These are phyloP conservation scores for Apeltes quadracus DNA, from an alignment of 2,113 vertebrate species.

Conservation along the genomic window DNA sequence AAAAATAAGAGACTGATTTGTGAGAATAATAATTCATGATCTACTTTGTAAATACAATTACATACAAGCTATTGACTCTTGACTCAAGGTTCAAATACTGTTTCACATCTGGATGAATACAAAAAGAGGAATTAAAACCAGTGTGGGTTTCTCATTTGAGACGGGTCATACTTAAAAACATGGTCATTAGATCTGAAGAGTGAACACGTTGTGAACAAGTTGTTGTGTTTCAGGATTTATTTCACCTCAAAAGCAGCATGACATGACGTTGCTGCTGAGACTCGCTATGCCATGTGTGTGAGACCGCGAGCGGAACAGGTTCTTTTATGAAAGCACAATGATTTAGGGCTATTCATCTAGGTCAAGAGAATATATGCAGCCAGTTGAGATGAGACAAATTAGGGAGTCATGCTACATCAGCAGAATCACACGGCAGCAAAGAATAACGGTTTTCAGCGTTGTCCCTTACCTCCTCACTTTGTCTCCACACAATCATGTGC, in stretches of 20 bases:
- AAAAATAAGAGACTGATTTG: not conserved
- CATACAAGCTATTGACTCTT: too few relatives aligned
- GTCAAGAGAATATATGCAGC: constrained; percentile 63
- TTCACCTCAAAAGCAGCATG: constrained; percentile 35
- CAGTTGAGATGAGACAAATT: constrained; percentile 55
- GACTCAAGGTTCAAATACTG: not conserved
- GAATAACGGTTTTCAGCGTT: constrained; percentile 46
- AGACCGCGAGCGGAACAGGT: constrained; percentile 37
- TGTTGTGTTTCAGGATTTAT: constrained; percentile 14
- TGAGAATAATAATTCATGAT: not conserved
- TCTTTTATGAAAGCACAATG: constrained; percentile 49
- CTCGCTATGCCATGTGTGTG: constrained; percentile 39
- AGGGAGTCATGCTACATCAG: constrained; percentile 42
- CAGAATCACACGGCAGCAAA: constrained; percentile 42
- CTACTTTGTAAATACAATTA: not conserved
- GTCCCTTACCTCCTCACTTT: constrained; percentile 33
- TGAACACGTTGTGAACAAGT: not conserved
- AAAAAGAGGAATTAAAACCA: not conserved
- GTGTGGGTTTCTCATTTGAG: not conserved
- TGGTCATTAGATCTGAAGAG: not conserved
- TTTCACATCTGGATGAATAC: not conserved
- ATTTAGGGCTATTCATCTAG: constrained; percentile 63
- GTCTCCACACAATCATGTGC: constrained; percentile 27
- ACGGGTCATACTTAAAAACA: not conserved
- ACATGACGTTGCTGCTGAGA: constrained; percentile 25